Base-by-base conservation (phyloP, 64 coral and sea anemone species). In the Montipora sp. region DNA sequence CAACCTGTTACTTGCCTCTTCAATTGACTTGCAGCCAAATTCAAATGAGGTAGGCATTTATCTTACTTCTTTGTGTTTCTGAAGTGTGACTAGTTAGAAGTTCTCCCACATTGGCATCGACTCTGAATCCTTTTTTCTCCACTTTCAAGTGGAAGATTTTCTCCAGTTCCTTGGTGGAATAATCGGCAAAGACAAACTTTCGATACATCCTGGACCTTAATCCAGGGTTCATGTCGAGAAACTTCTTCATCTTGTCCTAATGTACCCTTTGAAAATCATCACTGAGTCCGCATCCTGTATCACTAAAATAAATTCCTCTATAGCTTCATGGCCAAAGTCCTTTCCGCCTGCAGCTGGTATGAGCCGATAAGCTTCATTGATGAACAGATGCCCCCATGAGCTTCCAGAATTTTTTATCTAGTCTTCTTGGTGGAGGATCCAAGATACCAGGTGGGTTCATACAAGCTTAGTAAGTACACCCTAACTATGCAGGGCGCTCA, bases 201-300 rank as follows among this genome's bases (percentile, higher is more conserved):
- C 45, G 44, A 15, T 44, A 72, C 60, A 95, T 90, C 23, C 93
- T 36, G 5, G 71, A 53, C 19, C 68, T 63, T 8, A 95, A 58
- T 27, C 84, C 89, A 47, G 60, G 89, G 58, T 91, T 95, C 3
- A 81, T 57, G 2, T 70, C 47, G 11, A 80, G 24, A 7, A 92
- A 87, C 21, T 59, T 73, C 4, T 81, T 45, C 84, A 95, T 95
- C 72, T 75, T 71, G 5, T 67, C 72, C 1, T 36, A 36, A 57
- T 45, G 77, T 95, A 95, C 43, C 94, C 90, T 0, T 90, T 78
- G 47, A 92, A 83, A 13, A 95, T 92, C 47, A 95, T 70, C 5
- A 92, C 12, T 27, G 94, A 90, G 84, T 92, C 59, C 4, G 81
- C 89, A 24, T 14, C 23, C 44, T 83, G 69, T 90, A 95, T 95